Percentiles rank a stretch among this genome's conserved stretches.
phyloP scores from a whole-genome alignment of 2,113 vertebrate genomes.

The Gadus macrocephalus region DNA sequence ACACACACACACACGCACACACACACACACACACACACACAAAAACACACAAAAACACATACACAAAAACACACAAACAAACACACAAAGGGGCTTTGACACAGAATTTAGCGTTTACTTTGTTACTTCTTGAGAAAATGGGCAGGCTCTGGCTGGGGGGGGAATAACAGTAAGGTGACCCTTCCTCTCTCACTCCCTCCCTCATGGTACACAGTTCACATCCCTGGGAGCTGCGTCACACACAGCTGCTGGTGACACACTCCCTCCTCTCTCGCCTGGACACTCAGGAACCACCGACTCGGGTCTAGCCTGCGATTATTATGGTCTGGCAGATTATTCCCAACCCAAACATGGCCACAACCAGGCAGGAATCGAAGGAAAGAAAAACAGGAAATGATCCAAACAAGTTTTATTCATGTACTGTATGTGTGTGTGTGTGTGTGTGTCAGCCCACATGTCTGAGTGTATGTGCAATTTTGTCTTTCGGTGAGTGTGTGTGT shows the following conservation, averaged over 20 bases:
- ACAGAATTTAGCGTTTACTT: conserved; percentile 30
- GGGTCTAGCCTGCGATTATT: conserved; percentile 3
- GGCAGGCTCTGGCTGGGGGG: conserved; percentile 39
- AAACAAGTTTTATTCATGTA: neutral
- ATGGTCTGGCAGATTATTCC: neutral
- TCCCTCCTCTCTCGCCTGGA: conserved; percentile 6
- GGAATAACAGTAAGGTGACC: conserved; percentile 49
- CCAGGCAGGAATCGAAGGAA: neutral
- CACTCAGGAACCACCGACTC: neutral
- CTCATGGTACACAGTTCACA: conserved; percentile 46
- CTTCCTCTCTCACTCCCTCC: conserved; percentile 42
- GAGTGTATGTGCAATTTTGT: no score
- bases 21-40: no score
- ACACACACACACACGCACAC: no score
- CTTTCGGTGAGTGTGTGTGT: neutral
- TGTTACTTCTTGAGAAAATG: conserved; percentile 43
- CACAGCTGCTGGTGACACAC: conserved; percentile 10
- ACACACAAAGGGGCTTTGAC: conserved; percentile 1
- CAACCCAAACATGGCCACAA: conserved; percentile 8
- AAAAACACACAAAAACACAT: no score
- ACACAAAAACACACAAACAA: conserved; percentile 5
- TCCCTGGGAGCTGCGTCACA: conserved; percentile 45
- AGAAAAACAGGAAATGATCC: no score
- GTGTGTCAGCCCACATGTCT: no score
- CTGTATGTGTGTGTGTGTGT: no score